Evolutionary conservation across 2,797 vertebrate genomes (phyloP), one percentile per base, ranked within the genome.

Genomic region (Ctenopoma multispine): DNA sequence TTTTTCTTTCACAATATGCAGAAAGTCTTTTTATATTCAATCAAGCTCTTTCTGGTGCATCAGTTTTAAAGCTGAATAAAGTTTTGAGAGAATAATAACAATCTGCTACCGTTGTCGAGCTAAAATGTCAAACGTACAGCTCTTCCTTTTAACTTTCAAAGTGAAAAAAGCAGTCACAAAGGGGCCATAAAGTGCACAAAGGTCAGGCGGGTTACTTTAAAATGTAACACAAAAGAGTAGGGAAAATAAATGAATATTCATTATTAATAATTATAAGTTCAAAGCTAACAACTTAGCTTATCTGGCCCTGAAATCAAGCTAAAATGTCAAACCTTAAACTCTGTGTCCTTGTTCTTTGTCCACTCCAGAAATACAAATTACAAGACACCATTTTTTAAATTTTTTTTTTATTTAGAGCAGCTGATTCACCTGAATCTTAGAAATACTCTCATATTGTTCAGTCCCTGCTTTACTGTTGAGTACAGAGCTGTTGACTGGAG

Each of bases 401-500:
- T 54, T 14, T 15, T 18, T 41, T 14, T 41, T 41, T 12, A 14
- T 21, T 47, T 21, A 21, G 41, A 41, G 18, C 38, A 23, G 46
- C 7, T 65, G 54, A 59, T 50, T 57, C 23, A 46, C 18, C 46
- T 20, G 4, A 56, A 44, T 69, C 38, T 73, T 60, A 6, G 56
- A 76, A 51, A 18, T 6, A 15, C 10, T 0, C 20, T 53, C 3
- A 1, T 51, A 23, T 55, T 21, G 43, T 46, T 53, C 7, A 2
- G 14, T 62, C 34, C 49, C 40, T 29, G 46, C 46, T 31, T 44
- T 0, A 40, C 70, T 63, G 53, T 56, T 47, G 51, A 71, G 55
- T 65, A 69, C 67, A 84, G 71, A 63, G 75, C 49, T 81, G 43
- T 75, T 69, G 73, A 83, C 51, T 83, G 60, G 40, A 85, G 76